Evolutionary conservation across 2,797 vertebrate species (phyloP), one percentile per base, ranked within the genome.

Genomic region (Oreochromis grahami): DNA sequence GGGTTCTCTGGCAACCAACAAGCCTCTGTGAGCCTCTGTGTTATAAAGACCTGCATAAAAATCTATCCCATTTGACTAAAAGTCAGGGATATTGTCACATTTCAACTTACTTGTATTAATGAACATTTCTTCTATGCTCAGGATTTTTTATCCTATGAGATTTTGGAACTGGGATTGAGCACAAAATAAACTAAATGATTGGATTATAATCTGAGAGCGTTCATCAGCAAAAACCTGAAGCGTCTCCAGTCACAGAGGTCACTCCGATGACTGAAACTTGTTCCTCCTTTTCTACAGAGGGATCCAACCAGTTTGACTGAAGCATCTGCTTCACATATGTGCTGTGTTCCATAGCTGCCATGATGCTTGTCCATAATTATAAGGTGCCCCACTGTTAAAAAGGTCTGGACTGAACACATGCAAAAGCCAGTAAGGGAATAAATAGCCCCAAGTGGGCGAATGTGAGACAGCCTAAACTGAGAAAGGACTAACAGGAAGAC

Each of bases 281-380:
- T 77, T 48, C 29, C 77, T 43, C 55, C 68, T 78, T 24, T 48
- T 87, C 74, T 65, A 79, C 78, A 72, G 76, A 8, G 77, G 55
- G 76, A 81, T 91, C 84, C 81, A 34, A 90, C 84, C 80, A 85
- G 76, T 87, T 87, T 51, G 65, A 86, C 70, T 6, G 85, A 58
- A 93, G 92, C 94, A 94, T 94, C 92, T 95, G 94, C 63, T 94
- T 85, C 88, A 85, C 95, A 95, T 95, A 94, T 93, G 94, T 68
- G 87, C 68, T 5, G 82, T 90, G 90, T 90, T 92, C 82, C 80
- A 80, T 84, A 79, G 90, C 65, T 77, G 90, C 88, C 88, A 84
- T 91, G 86, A 94, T 89, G 93, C 92, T 87, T 93, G 92, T 94
- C 95, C 94, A 92, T 93, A 93, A 96, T 95, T 94, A 95, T 87